Evolutionary conservation across 2,797 vertebrate genomes (phyloP).

Genomic region (Fratercula arctica): DNA sequence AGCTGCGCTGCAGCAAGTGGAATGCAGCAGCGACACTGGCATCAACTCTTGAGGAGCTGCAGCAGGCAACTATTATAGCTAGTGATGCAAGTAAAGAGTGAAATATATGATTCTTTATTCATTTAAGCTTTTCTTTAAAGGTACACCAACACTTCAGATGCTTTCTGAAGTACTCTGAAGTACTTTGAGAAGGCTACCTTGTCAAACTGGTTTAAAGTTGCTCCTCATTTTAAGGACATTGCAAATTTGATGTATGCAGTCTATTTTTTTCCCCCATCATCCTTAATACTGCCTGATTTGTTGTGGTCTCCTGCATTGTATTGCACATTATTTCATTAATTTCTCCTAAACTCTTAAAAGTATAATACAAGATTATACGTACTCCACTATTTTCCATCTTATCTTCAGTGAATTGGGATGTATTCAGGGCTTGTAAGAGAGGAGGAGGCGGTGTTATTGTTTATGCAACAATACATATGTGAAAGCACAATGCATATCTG

Average conservation of each 20-base stretch:
- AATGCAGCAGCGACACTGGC: neutral
- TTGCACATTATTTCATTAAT: neutral
- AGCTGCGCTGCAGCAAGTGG: neutral
- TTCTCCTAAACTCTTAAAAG: neutral
- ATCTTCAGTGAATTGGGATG: neutral
- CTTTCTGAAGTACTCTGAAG: neutral
- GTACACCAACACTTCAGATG: neutral
- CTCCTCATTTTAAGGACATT: neutral
- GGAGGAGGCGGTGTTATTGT: accelerated
- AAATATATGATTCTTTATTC: neutral
- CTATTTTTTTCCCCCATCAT: neutral
- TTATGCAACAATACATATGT: neutral
- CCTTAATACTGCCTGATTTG: neutral
- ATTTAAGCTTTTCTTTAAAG: neutral
- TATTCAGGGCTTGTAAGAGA: neutral
- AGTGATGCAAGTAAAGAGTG: neutral
- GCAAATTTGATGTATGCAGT: neutral
- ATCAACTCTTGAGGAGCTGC: neutral
- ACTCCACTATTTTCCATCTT: neutral
- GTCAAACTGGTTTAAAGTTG: neutral
- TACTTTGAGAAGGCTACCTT: neutral
- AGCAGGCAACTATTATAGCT: neutral
- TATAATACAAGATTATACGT: neutral
- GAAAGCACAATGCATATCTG: neutral
- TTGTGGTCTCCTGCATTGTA: neutral